Percentiles rank a stretch among this genome's conserved stretches.
phyloP scores from a whole-genome alignment of 2,888 invertebrate species.

The Netelia inedita region DNA sequence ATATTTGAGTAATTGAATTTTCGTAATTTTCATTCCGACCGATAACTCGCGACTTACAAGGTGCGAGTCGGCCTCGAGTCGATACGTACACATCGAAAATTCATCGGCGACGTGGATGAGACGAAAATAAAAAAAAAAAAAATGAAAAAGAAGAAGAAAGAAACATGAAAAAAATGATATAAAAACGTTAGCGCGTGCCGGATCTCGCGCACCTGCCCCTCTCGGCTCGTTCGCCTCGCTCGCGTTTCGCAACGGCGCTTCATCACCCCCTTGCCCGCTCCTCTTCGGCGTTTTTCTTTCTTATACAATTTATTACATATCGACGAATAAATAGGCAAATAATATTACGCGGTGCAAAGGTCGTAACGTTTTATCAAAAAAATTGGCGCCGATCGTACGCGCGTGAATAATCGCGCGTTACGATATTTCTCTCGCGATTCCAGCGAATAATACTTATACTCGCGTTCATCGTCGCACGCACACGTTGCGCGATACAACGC shows the following conservation, averaged over 20 bases:
- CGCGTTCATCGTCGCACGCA: too few relatives aligned
- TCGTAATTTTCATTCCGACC: conserved; percentile 13
- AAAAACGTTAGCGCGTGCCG: conserved; percentile 46
- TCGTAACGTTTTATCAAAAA: conserved; percentile 2
- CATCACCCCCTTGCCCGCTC: neutral
- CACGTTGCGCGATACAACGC: neutral
- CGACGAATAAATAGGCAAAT: neutral
- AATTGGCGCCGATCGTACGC: neutral
- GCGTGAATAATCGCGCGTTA: too few relatives aligned
- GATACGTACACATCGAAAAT: conserved; percentile 33
- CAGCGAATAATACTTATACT: too few relatives aligned
- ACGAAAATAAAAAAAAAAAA: neutral
- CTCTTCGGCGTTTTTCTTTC: neutral
- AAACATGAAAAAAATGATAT: conserved; percentile 24
- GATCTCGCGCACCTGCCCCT: conserved; percentile 34
- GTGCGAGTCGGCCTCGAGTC: neutral
- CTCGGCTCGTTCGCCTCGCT: neutral
- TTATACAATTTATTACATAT: neutral
- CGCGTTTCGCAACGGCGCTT: neutral
- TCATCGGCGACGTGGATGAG: neutral
- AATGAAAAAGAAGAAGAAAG: neutral
- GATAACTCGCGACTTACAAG: neutral
- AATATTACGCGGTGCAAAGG: neutral
- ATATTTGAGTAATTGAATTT: conserved; percentile 31
- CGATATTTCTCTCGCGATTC: too few relatives aligned